phyloP scores from a whole-genome alignment of 2,113 vertebrate genomes.

The Tachuris rubrigastra region DNA sequence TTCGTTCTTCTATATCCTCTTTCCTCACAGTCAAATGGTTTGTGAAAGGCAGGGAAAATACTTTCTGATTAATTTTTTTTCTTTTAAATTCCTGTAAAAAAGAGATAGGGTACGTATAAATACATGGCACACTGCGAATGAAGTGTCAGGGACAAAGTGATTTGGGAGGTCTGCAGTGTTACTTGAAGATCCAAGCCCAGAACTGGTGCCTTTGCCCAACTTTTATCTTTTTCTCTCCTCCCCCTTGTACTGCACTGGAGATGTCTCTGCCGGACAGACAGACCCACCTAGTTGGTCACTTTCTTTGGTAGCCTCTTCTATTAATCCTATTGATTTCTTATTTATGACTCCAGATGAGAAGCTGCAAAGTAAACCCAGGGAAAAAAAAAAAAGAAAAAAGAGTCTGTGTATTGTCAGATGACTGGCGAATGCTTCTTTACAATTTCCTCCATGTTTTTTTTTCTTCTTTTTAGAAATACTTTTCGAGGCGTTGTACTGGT shows the following conservation, averaged over 20 bases:
- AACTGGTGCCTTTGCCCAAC: conserved; percentile 6
- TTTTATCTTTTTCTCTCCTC: conserved; percentile 23
- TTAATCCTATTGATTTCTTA: conserved; percentile 53
- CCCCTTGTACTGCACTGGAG: background rate
- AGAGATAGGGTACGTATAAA: background rate
- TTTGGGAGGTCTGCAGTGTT: background rate
- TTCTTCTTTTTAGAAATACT: background rate
- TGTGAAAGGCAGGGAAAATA: background rate
- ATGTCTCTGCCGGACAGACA: background rate
- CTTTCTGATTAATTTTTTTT: background rate
- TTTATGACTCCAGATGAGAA: conserved; percentile 61
- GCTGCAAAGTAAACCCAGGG: conserved; percentile 65
- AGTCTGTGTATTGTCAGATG: conserved; percentile 80
- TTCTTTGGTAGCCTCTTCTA: conserved; percentile 27
- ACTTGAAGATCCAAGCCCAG: background rate
- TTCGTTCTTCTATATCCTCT: background rate
- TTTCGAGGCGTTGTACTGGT: conserved; percentile 45
- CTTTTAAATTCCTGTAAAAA: background rate
- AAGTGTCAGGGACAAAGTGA: background rate
- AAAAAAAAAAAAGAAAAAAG: background rate
- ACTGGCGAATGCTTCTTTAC: conserved; percentile 70
- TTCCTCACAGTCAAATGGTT: background rate
- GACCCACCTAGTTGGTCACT: background rate
- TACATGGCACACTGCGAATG: background rate
- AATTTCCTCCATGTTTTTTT: background rate